Evolutionary conservation across 2,113 vertebrate species (phyloP).

Genomic region (Amblyornis subalaris): DNA sequence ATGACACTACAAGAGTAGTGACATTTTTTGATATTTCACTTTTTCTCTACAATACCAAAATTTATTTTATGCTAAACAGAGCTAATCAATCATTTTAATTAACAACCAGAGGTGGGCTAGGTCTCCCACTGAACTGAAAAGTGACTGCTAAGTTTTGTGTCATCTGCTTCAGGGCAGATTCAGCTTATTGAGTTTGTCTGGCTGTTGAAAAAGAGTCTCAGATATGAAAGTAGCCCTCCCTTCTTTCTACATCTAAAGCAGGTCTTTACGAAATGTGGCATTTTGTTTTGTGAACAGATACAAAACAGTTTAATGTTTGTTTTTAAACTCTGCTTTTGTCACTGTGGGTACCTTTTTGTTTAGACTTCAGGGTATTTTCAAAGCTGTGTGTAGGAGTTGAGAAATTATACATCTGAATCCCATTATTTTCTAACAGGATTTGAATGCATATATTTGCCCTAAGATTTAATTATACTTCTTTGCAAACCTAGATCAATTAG

Average conservation of each 20-base stretch:
- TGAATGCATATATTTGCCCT: conserved; percentile 7
- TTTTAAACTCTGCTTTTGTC: conserved; percentile 1
- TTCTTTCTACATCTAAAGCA: not conserved
- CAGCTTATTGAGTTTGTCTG: not conserved
- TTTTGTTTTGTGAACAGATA: not conserved
- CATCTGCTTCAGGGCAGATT: not conserved
- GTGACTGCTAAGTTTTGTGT: not conserved
- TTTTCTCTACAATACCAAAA: not conserved
- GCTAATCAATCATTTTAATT: conserved; percentile 43
- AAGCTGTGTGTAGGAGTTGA: not conserved
- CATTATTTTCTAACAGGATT: conserved; percentile 22
- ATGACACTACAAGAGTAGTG: not conserved
- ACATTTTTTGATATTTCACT: not conserved
- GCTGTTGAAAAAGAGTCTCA: not conserved
- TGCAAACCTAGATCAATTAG: conserved; percentile 33
- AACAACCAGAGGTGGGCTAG: conserved; percentile 7
- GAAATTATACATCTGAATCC: conserved; percentile 24
- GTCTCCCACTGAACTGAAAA: not conserved
- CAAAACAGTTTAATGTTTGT: conserved; percentile 7
- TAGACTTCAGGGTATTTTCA: conserved; percentile 31
- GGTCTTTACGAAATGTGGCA: not conserved
- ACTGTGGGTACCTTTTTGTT: not conserved
- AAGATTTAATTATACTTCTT: conserved; percentile 44
- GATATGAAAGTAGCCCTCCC: not conserved
- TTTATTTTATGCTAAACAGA: conserved; percentile 19